A percentile compares a stretch with the other conserved stretches of the same genome.
These are phyloP conservation scores for Pandemis heparana DNA, from an alignment of 2,888 invertebrate species.

Conservation along the genomic window DNA sequence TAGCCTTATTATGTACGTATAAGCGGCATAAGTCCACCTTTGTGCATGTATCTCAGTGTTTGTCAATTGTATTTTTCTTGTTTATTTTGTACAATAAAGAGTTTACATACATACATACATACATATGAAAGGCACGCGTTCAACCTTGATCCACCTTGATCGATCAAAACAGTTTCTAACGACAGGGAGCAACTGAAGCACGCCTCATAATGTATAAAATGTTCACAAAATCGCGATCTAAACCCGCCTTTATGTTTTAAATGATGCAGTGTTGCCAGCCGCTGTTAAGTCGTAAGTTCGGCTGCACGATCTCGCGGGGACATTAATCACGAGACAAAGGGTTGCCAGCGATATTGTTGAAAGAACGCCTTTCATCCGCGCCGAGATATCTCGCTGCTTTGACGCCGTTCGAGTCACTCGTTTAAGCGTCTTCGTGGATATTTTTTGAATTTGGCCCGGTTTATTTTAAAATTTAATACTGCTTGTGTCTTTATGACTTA, in stretches of 20 bases:
- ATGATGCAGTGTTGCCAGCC: constrained; percentile 25
- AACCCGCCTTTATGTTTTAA: constrained; percentile 17
- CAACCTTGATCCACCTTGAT: too few species aligned
- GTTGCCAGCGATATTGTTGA: constrained; percentile 36
- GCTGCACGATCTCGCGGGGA: constrained; percentile 26
- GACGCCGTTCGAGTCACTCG: constrained; percentile 19
- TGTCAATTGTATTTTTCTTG: too few species aligned
- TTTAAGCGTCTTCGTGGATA: constrained; percentile 24
- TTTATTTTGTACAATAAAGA: too few species aligned
- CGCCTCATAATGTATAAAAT: not conserved
- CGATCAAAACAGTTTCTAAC: not conserved
- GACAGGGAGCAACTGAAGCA: not conserved
- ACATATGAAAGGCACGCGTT: too few species aligned
- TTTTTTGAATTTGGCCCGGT: not conserved
- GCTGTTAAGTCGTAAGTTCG: constrained; percentile 18
- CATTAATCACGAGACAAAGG: constrained; percentile 40
- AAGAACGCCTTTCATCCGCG: constrained; percentile 22
- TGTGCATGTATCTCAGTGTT: too few species aligned
- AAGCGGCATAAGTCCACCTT: too few species aligned
- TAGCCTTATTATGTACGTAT: too few species aligned
- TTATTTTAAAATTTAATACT: not conserved
- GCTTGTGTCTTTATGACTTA: not conserved
- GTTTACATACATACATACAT: too few species aligned
- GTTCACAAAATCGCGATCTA: constrained; percentile 1
- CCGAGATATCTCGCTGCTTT: constrained; percentile 33